Percentiles rank a stretch among this genome's conserved stretches.
Conservation (phyloP, 2,888 invertebrate genomes). For the Anarsia innoxiella region DNA sequence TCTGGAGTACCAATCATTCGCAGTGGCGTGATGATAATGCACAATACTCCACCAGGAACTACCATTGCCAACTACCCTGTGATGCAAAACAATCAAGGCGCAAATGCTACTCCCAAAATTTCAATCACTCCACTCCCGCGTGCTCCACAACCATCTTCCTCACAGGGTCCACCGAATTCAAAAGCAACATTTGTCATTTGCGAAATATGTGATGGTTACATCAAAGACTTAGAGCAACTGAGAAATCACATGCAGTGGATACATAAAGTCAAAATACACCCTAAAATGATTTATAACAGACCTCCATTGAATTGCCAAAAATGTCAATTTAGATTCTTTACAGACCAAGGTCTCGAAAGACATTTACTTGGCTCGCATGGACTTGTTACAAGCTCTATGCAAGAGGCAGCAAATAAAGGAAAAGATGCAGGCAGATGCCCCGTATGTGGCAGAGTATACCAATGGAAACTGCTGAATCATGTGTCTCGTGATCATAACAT, state of each 20-base stretch:
- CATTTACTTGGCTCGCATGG: constrained; percentile 96
- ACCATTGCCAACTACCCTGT: constrained; percentile 63
- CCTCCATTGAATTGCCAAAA: constrained; percentile 97
- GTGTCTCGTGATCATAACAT: constrained; percentile 95
- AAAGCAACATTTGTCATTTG: constrained; percentile 95
- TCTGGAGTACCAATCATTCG: constrained; percentile 67
- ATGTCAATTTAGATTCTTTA: constrained; percentile 97
- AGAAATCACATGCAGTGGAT: constrained; percentile 99
- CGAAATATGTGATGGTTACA: constrained; percentile 98
- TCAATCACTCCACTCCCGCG: constrained; percentile 93
- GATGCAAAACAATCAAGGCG: constrained; percentile 47
- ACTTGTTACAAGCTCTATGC: constrained; percentile 96
- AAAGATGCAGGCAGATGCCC: constrained; percentile 97
- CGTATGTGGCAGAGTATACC: constrained; percentile 90
- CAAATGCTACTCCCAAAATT: constrained; percentile 88
- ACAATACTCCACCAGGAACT: constrained; percentile 66
- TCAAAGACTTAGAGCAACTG: constrained; percentile 95
- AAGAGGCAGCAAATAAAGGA: constrained; percentile 95
- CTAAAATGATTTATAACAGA: constrained; percentile 95
- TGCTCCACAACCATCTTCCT: constrained; percentile 69
- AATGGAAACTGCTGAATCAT: constrained; percentile 91
- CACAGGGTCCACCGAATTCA: constrained; percentile 51
- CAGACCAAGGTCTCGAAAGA: constrained; percentile 96
- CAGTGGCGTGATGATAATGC: constrained; percentile 81
- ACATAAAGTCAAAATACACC: constrained; percentile 97